phyloP scores from a whole-genome alignment of 2,113 vertebrate species.

The Cinclus cinclus region DNA sequence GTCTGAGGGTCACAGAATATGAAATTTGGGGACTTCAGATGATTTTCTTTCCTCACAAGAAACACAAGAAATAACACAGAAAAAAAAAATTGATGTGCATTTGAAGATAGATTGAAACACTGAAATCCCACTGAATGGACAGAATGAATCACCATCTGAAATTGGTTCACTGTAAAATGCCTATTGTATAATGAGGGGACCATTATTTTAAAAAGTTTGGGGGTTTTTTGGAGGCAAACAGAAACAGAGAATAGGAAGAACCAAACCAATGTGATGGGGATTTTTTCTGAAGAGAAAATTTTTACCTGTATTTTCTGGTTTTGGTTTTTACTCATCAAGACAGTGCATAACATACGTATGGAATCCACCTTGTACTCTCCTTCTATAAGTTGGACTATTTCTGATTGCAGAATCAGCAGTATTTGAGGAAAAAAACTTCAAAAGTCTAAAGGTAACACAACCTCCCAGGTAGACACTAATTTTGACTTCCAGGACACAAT shows the following conservation, averaged over 20 bases:
- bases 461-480: neutral
- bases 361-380: neutral
- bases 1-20: neutral
- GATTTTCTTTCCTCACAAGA: neutral
- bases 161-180: neutral
- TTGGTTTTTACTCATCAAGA: neutral
- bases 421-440: neutral
- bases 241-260: neutral
- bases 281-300: neutral
- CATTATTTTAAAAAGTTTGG: neutral
- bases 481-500: neutral
- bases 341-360: neutral
- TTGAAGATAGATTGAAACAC: neutral
- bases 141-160: neutral
- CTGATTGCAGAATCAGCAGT: neutral
- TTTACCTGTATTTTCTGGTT: neutral
- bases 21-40: neutral
- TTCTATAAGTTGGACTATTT: neutral
- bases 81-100: accelerated
- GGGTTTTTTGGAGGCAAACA: accelerated
- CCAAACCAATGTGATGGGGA: neutral
- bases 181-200: neutral
- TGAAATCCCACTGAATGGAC: neutral
- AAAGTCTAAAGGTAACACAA: neutral
- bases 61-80: neutral